Evolutionary conservation across 2,797 vertebrate species (phyloP).

Genomic region (Amazonetta brasiliensis): DNA sequence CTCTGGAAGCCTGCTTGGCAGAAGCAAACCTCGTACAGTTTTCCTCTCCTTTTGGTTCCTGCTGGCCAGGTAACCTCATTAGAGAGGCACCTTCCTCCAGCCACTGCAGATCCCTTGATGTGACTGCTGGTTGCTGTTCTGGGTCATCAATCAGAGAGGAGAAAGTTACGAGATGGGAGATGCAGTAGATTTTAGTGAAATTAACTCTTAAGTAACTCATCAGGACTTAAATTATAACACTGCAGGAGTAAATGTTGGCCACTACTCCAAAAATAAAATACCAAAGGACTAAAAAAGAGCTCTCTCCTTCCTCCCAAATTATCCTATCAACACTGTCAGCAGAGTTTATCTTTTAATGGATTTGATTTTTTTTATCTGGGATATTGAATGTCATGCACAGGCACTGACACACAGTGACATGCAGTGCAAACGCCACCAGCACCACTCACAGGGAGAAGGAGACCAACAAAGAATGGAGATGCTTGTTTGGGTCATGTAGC

Average conservation of each 20-base stretch:
- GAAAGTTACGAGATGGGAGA: neutral
- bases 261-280: neutral
- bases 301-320: neutral
- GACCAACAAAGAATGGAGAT: neutral
- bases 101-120: accelerated
- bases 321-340: neutral
- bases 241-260: neutral
- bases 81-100: neutral
- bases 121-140: neutral
- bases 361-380: neutral
- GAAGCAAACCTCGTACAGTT: too few relatives aligned
- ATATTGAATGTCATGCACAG: neutral
- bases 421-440: too few relatives aligned
- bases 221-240: neutral
- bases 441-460: neutral
- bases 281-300: too few relatives aligned
- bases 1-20: neutral
- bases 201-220: neutral
- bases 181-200: neutral
- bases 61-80: neutral
- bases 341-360: neutral
- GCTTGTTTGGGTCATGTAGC: neutral
- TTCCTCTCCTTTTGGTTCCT: neutral
- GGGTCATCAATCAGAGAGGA: neutral
- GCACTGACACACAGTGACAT: neutral